Base-by-base conservation (phyloP, 2,113 vertebrate genomes). In the Pygoscelis adeliae region DNA sequence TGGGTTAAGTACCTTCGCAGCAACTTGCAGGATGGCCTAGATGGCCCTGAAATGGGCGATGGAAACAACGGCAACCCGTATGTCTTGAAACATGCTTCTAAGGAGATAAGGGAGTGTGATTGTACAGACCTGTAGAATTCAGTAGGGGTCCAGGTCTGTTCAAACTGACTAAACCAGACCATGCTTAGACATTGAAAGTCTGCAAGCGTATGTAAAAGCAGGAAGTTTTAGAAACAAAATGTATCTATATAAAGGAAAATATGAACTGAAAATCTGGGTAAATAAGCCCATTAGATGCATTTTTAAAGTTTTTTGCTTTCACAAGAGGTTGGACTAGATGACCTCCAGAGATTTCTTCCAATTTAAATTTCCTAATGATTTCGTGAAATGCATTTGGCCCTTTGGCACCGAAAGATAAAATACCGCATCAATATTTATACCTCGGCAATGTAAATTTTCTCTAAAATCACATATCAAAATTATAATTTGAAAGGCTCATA, bases 401-500 rank as follows among this genome's bases (percentile, higher is more conserved):
- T 78, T 89, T 89, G 40, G 10, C 78, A 89, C 18, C 11, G 62
- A 42, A 83, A 62, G 66, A 58, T 89, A 83, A 93, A 96, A 58
- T 79, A 32, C 12, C 20, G 8, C 78, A 67, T 83, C 66, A 49
- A 42, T 84, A 91, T 89, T 85, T 94, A 88, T 78, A 62, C 22
- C 53, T 76, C 11, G 21, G 62, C 42, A 87, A 42, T 50, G 10
- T 77, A 73, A 34, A 66, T 73, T 69, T 83, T 83, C 42, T 77
- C 61, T 65, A 66, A 89, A 95, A 87, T 89, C 70, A 42, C 91
- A 47, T 89, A 91, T 46, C 44, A 73, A 82, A 91, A 73, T 77
- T 70, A 58, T 62, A 58, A 76, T 87, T 82, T 93, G 62, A 91
- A 83, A 34, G 93, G 29, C n/a, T 49, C 44, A 83, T 95, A 97